A percentile compares a stretch with the other conserved stretches of the same genome.
Conservation (phyloP, 2,113 vertebrate species). For the Pseudorhombus dupliciocellatus region DNA sequence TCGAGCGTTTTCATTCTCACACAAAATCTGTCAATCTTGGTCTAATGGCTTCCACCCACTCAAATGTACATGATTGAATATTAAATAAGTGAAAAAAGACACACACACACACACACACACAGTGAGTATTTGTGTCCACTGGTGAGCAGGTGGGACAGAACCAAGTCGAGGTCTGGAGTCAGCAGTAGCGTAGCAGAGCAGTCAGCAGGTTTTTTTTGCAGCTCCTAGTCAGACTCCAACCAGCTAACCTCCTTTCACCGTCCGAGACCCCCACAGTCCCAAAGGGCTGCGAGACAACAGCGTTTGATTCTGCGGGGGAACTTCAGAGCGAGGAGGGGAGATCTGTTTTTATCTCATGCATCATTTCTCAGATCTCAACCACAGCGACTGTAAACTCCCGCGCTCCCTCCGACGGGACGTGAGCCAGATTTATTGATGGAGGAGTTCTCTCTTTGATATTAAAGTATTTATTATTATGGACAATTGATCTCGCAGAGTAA, state of each 20-base stretch:
- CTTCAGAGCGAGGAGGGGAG: too few relatives aligned
- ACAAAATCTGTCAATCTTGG: conserved; percentile 13
- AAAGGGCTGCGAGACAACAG: background rate
- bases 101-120: background rate
- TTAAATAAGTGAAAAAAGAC: conserved; percentile 56
- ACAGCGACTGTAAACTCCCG: conserved; percentile 20
- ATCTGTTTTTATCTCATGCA: background rate
- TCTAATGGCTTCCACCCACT: conserved; percentile 34
- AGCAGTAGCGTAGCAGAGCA: conserved; percentile 58
- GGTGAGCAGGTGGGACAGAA: conserved; percentile 59
- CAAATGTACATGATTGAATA: conserved; percentile 57
- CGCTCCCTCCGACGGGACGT: background rate
- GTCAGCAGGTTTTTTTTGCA: conserved; percentile 63
- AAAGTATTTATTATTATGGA: conserved; percentile 46
- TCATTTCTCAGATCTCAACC: conserved; percentile 22
- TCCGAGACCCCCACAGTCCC: conserved; percentile 37
- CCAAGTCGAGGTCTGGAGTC: conserved; percentile 60
- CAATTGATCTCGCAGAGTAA: conserved; percentile 47
- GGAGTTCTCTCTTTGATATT: conserved; percentile 36
- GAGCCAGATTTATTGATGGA: conserved; percentile 22
- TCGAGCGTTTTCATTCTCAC: background rate
- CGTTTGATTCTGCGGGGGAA: background rate
- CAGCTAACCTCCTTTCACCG: conserved; percentile 56
- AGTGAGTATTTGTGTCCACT: conserved; percentile 9
- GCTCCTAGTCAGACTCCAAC: conserved; percentile 52